phyloP scores from a whole-genome alignment of 2,113 vertebrate genomes.

The Aphyosemion australe region DNA sequence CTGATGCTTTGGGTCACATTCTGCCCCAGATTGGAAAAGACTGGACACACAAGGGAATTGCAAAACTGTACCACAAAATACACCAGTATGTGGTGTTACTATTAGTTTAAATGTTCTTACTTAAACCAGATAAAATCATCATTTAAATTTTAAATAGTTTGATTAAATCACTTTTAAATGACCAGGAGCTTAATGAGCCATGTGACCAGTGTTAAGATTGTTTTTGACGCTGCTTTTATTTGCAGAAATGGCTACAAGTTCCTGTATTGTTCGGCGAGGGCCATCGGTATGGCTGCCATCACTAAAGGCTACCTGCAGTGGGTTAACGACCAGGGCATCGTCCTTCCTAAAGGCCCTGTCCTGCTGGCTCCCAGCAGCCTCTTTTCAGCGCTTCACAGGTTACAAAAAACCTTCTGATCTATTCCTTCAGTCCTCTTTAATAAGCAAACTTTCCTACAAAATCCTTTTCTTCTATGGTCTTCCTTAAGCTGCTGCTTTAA shows the following conservation, averaged over 20 bases:
- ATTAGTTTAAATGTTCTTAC: neutral
- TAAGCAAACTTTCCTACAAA: no score
- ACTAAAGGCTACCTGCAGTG: constrained; percentile 91
- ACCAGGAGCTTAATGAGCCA: neutral
- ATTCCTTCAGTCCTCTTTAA: no score
- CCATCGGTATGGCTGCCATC: constrained; percentile 92
- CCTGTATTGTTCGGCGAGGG: constrained; percentile 93
- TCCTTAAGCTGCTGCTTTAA: no score
- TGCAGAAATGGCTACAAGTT: constrained; percentile 95
- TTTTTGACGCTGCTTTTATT: neutral
- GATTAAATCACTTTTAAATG: neutral
- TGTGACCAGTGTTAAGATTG: neutral
- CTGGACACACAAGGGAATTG: constrained; percentile 94
- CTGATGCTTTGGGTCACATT: constrained; percentile 92
- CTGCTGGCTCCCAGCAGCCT: constrained; percentile 94
- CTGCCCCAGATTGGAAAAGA: constrained; percentile 94
- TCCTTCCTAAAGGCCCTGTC: constrained; percentile 89
- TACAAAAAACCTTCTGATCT: neutral
- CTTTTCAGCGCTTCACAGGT: constrained; percentile 95
- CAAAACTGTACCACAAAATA: constrained; percentile 94
- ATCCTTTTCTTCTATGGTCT: no score
- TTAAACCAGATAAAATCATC: no score
- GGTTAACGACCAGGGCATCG: constrained; percentile 88
- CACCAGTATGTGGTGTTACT: constrained; percentile 80
- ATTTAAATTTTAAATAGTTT: no score